phyloP scores from a whole-genome alignment of 2,113 vertebrate species.

The Calypte anna region DNA sequence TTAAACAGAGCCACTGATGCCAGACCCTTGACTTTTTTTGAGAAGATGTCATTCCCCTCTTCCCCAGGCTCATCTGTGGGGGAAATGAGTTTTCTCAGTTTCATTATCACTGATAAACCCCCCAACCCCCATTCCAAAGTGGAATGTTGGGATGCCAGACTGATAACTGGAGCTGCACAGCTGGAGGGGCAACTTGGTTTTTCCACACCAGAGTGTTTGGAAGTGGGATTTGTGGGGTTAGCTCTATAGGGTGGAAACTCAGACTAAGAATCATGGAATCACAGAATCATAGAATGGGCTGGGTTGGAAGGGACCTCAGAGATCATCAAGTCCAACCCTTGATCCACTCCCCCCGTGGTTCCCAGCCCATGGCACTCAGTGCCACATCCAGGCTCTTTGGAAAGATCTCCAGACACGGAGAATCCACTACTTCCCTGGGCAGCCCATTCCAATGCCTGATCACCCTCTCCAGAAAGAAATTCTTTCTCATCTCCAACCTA shows the following conservation, averaged over 20 bases:
- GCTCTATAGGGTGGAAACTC: fast-evolving
- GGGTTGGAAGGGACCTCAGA: too few relatives aligned
- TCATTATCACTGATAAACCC: constrained; percentile 52
- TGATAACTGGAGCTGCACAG: background rate
- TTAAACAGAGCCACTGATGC: constrained; percentile 7
- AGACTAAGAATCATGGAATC: too few relatives aligned
- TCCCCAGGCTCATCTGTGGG: background rate
- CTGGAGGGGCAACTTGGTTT: background rate
- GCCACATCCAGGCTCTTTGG: too few relatives aligned
- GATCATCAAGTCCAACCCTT: too few relatives aligned
- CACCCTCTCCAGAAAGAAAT: too few relatives aligned
- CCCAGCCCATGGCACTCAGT: too few relatives aligned
- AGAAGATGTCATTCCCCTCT: constrained; percentile 12
- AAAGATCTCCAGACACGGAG: too few relatives aligned
- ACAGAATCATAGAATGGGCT: too few relatives aligned
- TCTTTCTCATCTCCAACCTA: too few relatives aligned
- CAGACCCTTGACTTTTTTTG: background rate
- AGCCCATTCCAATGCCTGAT: too few relatives aligned
- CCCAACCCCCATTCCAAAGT: background rate
- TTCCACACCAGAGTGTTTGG: fast-evolving
- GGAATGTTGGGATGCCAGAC: background rate
- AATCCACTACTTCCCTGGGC: too few relatives aligned
- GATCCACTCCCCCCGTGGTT: too few relatives aligned
- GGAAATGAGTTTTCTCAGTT: constrained; percentile 56
- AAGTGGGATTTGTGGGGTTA: background rate